Conservation (phyloP, 1,140 invertebrate genomes). For the Drosophila teissieri region DNA sequence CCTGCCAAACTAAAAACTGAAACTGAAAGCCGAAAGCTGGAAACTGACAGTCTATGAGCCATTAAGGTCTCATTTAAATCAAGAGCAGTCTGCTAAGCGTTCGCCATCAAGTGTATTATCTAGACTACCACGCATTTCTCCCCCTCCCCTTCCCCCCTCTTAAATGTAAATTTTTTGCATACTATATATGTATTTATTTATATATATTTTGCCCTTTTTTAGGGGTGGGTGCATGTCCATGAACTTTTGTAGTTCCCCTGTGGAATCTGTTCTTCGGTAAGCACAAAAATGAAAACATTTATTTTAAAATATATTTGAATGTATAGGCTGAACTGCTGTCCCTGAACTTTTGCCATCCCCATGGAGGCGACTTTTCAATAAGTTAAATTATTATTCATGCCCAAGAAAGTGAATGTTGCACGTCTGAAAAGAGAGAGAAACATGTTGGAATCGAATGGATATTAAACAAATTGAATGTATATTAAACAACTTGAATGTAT, state of each 20-base stretch:
- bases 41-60: slow-evolving; percentile 17
- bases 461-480: too few relatives aligned
- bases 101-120: slow-evolving; percentile 17
- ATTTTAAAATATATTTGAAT: neutral
- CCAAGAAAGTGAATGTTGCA: neutral
- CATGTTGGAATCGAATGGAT: too few relatives aligned
- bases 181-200: neutral
- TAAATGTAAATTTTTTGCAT: neutral
- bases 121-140: slow-evolving; percentile 1
- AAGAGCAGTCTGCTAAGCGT: slow-evolving; percentile 21
- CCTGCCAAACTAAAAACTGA: neutral
- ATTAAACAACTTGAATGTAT: too few relatives aligned
- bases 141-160: too few relatives aligned
- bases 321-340: slow-evolving; percentile 5
- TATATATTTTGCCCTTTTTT: neutral
- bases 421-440: too few relatives aligned
- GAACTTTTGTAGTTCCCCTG: slow-evolving; percentile 8
- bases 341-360: slow-evolving; percentile 5
- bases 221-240: neutral
- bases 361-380: neutral
- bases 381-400: neutral
- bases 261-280: slow-evolving; percentile 3
- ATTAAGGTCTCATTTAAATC: slow-evolving; percentile 44
- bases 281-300: slow-evolving; percentile 9
- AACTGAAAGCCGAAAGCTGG: too few relatives aligned